These are phyloP conservation scores for Lumbricus terrestris DNA, from an alignment of 2,888 invertebrate genomes.

Conservation along the genomic window DNA sequence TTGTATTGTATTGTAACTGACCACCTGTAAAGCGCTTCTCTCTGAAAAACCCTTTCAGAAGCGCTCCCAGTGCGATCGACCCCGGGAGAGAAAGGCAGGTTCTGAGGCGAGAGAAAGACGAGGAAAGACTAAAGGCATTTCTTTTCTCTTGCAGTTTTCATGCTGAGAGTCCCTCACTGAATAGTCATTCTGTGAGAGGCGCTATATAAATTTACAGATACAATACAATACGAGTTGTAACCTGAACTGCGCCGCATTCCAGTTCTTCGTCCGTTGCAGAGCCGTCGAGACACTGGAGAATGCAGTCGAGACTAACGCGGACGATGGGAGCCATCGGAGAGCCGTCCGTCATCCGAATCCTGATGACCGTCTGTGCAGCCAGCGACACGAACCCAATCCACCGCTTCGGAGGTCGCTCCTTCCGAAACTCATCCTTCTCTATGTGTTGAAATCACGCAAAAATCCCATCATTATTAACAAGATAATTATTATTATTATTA, in stretches of 20 bases:
- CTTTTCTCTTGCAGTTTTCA: too few relatives aligned
- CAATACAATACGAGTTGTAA: neutral
- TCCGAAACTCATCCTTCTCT: neutral
- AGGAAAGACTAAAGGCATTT: too few relatives aligned
- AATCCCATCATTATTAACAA: neutral
- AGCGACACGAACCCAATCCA: conserved; percentile 5
- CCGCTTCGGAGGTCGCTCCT: neutral
- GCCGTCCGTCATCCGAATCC: neutral
- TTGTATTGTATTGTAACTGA: too few relatives aligned
- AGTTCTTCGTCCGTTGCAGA: neutral
- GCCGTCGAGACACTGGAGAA: neutral
- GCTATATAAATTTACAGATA: too few relatives aligned
- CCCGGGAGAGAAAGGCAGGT: too few relatives aligned
- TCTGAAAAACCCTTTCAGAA: too few relatives aligned
- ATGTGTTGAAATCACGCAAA: neutral
- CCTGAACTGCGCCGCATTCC: neutral
- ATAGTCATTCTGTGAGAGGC: too few relatives aligned
- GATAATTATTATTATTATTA: too few relatives aligned
- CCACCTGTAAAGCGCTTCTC: too few relatives aligned
- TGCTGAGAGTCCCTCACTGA: too few relatives aligned
- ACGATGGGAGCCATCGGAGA: neutral
- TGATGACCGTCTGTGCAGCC: neutral
- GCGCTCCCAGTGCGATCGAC: too few relatives aligned
- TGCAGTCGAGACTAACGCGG: neutral
- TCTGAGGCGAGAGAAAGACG: too few relatives aligned